A percentile compares a stretch with the other conserved stretches of the same genome.
Conservation (phyloP, 2,888 invertebrate species). For the Chelonus formosanus region DNA sequence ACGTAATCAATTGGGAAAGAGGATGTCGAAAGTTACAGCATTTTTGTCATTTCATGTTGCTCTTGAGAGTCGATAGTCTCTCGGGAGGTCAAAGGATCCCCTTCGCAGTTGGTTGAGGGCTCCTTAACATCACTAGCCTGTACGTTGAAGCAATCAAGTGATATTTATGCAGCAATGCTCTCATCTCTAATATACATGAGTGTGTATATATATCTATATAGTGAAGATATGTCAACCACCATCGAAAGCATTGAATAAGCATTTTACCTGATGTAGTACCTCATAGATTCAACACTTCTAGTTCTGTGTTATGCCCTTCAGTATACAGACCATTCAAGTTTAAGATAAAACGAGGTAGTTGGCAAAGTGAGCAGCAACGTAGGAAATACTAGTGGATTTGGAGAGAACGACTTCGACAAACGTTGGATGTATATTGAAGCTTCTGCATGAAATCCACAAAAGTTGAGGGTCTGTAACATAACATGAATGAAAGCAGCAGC, state of each 20-base stretch:
- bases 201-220: background rate
- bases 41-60: too few species aligned
- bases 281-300: constrained; percentile 7
- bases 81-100: background rate
- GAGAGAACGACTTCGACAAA: constrained; percentile 20
- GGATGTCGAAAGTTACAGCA: too few species aligned
- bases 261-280: constrained; percentile 15
- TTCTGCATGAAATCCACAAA: constrained; percentile 8
- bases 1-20: too few species aligned
- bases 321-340: constrained; percentile 12
- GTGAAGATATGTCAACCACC: background rate
- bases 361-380: constrained; percentile 14
- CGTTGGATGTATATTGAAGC: constrained; percentile 17
- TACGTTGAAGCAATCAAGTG: constrained; percentile 24
- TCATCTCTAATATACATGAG: background rate
- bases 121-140: constrained; percentile 9
- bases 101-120: background rate
- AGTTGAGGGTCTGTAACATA: constrained; percentile 11
- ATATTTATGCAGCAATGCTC: constrained; percentile 20
- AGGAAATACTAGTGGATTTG: constrained; percentile 18
- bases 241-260: constrained; percentile 24
- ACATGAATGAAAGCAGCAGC: constrained; percentile 28
- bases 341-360: constrained; percentile 24
- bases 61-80: too few species aligned
- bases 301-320: constrained; percentile 4